Conservation (phyloP, 92 coral and sea anemone genomes). For the Epizoanthus fatuus region DNA sequence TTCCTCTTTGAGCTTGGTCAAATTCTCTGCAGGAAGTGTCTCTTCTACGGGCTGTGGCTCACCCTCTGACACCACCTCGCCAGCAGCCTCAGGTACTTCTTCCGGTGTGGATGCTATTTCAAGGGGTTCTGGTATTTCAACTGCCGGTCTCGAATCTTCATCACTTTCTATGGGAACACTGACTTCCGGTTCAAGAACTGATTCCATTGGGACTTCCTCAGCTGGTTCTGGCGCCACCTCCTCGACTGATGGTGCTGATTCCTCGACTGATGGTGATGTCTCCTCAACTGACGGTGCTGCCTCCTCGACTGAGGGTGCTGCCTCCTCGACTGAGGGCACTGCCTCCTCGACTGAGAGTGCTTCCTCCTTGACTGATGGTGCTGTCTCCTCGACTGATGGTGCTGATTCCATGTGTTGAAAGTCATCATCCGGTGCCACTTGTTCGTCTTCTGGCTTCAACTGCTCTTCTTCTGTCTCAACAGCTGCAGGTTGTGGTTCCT, state of each 20-base stretch:
- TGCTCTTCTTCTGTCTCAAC: not conserved
- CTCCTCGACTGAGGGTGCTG: not conserved
- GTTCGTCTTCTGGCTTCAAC: conserved; percentile 36
- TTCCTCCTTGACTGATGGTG: not conserved
- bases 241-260: conserved; percentile 14
- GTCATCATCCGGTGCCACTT: conserved; percentile 11
- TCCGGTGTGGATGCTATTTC: conserved; percentile 14
- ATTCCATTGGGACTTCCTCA: conserved; percentile 39
- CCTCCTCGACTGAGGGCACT: no score
- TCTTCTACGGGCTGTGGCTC: conserved; percentile 8
- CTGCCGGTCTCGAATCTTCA: conserved; percentile 34
- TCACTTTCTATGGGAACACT: conserved; percentile 27
- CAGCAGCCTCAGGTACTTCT: conserved; percentile 20
- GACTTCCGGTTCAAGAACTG: conserved; percentile 33
- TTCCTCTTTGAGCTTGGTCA: conserved; percentile 26
- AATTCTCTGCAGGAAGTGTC: conserved; percentile 23
- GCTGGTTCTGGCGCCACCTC: conserved; percentile 12
- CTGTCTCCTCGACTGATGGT: conserved; percentile 27
- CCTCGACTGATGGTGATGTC: not conserved
- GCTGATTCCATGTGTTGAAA: conserved; percentile 23
- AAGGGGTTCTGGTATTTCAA: conserved; percentile 30
- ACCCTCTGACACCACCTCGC: not conserved
- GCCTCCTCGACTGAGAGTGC: no score
- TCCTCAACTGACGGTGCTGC: conserved; percentile 14
- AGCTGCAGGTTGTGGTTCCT: conserved; percentile 2